These are phyloP conservation scores for Drosophila mayaguana DNA, from an alignment of 2,888 invertebrate species.

Conservation along the genomic window DNA sequence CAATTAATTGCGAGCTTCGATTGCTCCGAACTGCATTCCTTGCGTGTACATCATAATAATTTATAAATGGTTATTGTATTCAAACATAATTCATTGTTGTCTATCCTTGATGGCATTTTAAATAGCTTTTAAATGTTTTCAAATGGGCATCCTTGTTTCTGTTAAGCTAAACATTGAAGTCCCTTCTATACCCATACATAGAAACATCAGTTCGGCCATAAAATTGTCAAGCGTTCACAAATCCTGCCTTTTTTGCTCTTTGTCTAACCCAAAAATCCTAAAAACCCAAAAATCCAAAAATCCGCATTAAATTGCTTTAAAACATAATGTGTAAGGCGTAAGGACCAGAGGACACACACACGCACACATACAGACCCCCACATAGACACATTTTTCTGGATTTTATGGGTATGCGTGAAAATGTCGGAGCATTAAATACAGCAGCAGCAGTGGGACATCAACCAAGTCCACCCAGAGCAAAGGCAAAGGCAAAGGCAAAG, in stretches of 20 bases:
- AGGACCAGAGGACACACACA: constrained; percentile 19
- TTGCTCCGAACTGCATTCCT: neutral
- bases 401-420: constrained; percentile 54
- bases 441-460: constrained; percentile 18
- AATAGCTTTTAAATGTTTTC: constrained; percentile 44
- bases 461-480: constrained; percentile 17
- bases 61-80: neutral
- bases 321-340: constrained; percentile 43
- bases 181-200: constrained; percentile 10
- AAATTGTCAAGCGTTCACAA: constrained; percentile 41
- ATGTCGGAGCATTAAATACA: constrained; percentile 57
- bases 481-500: constrained; percentile 49
- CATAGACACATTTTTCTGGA: constrained; percentile 27
- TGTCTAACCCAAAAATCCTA: constrained; percentile 15
- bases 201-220: constrained; percentile 36
- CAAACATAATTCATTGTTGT: constrained; percentile 36
- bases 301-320: constrained; percentile 62
- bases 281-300: constrained; percentile 22
- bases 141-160: constrained; percentile 6
- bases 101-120: constrained; percentile 52
- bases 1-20: constrained; percentile 40
- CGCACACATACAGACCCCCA: constrained; percentile 1
- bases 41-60: constrained; percentile 27
- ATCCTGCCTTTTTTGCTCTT: constrained; percentile 28
- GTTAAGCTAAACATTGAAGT: constrained; percentile 8